Base-by-base conservation (phyloP, 1,140 invertebrate species). In the Pygmarrhopalites habei region DNA sequence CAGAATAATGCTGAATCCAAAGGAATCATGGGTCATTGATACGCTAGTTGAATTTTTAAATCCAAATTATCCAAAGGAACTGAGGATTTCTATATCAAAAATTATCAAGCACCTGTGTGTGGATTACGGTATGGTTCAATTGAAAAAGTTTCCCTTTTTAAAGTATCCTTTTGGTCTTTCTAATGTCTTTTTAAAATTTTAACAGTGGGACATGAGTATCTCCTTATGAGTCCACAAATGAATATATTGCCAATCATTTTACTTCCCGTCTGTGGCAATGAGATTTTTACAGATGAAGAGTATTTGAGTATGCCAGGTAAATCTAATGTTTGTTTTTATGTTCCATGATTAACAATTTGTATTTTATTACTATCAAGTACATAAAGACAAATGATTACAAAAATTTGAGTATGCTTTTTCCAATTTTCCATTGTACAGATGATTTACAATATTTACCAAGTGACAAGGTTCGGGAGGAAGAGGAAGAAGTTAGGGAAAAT, bases 251-350 rank as follows among this genome's bases (percentile, higher is more conserved):
- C 61, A 2, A 17, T 15, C 28, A 23, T 62, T 3, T 23, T 62
- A 2, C 43, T 57, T 10, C 61, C 61, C 7, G 23, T 62, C 2
- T 39, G 39, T 51, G 53, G 61, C 19, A 47, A 46, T 19, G 53
- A 62, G 47, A 25, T 14, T 21, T 62, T 56, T 62, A 47, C 19
- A 3, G 61, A 62, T 17, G 61, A 57, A 17, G 61, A 62, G 25
- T 56, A 62, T 26, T 26, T 25, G 4, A n/a, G 7, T 7, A 56
- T 62, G 51, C 61, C 61, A 28, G n/a, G n/a, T n/a, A n/a, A n/a
- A n/a, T n/a, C n/a, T n/a, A n/a, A n/a, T n/a, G n/a, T n/a, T n/a
- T n/a, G n/a, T n/a, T n/a, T n/a, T n/a, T n/a, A n/a, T n/a, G n/a
- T n/a, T n/a, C n/a, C n/a, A n/a, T n/a, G n/a, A n/a, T n/a, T n/a